A percentile compares a stretch with the other conserved stretches of the same genome.
Conservation (phyloP, 2,113 vertebrate genomes). For the Anarhynchus alexandrinus region DNA sequence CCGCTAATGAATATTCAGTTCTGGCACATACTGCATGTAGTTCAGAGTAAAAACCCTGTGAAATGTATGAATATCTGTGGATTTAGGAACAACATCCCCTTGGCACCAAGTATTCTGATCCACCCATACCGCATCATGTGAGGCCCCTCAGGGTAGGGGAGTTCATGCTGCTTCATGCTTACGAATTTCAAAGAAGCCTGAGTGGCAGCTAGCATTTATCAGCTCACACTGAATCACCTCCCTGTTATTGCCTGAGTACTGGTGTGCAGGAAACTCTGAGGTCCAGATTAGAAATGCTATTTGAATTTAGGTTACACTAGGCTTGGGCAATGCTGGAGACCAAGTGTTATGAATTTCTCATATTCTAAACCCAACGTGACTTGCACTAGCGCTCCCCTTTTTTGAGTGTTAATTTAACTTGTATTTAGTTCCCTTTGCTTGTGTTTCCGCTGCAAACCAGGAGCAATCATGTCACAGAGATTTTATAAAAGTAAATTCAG, state of each 20-base stretch:
- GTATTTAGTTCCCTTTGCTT: neutral
- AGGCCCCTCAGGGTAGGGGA: too few species aligned
- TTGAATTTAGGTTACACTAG: neutral
- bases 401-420: neutral
- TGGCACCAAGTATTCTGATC: neutral
- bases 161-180: neutral
- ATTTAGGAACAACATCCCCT: neutral
- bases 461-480: neutral
- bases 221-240: neutral
- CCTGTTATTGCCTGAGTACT: neutral
- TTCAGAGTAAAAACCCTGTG: neutral
- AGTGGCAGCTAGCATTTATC: neutral
- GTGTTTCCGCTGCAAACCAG: neutral
- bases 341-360: rapidly evolving
- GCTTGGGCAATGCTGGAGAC: neutral
- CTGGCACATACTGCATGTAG: neutral
- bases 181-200: neutral
- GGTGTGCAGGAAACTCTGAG: neutral
- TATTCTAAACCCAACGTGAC: neutral
- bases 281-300: neutral
- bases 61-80: neutral
- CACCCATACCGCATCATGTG: rapidly evolving
- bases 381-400: neutral
- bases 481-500: neutral
- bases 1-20: neutral